These are phyloP conservation scores for Parnassius apollo DNA, from an alignment of 2,888 invertebrate species.

Conservation along the genomic window DNA sequence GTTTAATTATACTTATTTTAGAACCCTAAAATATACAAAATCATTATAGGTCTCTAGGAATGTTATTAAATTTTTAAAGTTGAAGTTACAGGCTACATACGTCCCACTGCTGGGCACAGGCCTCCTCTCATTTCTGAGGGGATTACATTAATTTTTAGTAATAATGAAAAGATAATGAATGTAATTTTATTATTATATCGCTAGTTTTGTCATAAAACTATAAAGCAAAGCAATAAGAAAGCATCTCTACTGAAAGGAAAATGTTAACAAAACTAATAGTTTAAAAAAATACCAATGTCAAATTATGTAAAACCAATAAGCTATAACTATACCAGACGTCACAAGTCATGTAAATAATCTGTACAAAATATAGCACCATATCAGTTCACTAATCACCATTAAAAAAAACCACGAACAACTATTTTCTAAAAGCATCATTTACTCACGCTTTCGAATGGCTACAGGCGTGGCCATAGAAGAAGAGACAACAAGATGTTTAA, in stretches of 20 bases:
- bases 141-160: no score
- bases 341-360: not conserved
- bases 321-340: not conserved
- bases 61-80: no score
- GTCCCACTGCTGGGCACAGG: no score
- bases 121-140: no score
- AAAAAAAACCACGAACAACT: conserved; percentile 57
- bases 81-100: no score
- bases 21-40: not conserved
- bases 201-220: not conserved
- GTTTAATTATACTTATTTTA: not conserved
- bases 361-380: conserved; percentile 41
- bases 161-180: no score
- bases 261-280: not conserved
- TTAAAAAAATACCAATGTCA: not conserved
- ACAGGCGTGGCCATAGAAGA: conserved; percentile 77
- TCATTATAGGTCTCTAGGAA: no score
- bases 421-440: conserved; percentile 69
- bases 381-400: conserved; percentile 36
- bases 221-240: conserved; percentile 2
- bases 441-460: conserved; percentile 81
- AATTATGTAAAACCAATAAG: not conserved
- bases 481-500: conserved; percentile 70
- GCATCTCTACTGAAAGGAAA: not conserved
- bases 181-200: no score